Base-by-base conservation (phyloP, 2,113 vertebrate species). In the Urocolius indicus region DNA sequence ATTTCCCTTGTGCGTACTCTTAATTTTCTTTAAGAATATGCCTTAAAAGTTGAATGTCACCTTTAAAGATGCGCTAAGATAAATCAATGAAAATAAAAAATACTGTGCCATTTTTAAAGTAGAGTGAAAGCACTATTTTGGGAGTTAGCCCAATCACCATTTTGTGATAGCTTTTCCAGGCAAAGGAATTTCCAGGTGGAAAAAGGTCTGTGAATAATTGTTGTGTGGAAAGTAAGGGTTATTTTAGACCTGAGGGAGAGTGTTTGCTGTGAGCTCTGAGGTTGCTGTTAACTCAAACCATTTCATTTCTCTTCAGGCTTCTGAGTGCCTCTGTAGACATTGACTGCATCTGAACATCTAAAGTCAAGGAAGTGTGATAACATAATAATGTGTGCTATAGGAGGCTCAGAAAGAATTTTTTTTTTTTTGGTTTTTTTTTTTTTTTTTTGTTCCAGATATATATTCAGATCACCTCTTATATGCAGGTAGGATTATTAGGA, bases 341-440 rank as follows among this genome's bases (percentile, higher is more conserved):
- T 15, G 11, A 80, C 22, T 58, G 38, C 12, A 51, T 76, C 18
- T 48, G 36, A 86, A 51, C 59, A 34, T 24, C 17, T 38, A 16
- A 38, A 68, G 17, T 58, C 32, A 55, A 43, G 55, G 43, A 74
- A 38, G 6, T 57, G 29, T 48, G 27, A 11, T 71, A 48, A 45
- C 9, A 49, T 51, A 29, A 2, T 59, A 32, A 17, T 1, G 1
- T 52, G 38, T 68, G 20, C 30, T 77, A 1, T 13, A 26, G 67
- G 68, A 74, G 23, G 41, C 12, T 46, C 16, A 26, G 24, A 66
- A 9, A 76, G 9, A 62, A 77, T 13, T 55, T 29, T 18, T 48
- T 84, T 18, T 0, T 1, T 6, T 71, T 83, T 61, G n/a, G n/a
- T n/a, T 13, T 55, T 29, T 18, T 48, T 84, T 18, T 0, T 1